Evolutionary conservation across 2,888 invertebrate species (phyloP), one percentile per base, ranked within the genome.

Genomic region (Fragum fragum): DNA sequence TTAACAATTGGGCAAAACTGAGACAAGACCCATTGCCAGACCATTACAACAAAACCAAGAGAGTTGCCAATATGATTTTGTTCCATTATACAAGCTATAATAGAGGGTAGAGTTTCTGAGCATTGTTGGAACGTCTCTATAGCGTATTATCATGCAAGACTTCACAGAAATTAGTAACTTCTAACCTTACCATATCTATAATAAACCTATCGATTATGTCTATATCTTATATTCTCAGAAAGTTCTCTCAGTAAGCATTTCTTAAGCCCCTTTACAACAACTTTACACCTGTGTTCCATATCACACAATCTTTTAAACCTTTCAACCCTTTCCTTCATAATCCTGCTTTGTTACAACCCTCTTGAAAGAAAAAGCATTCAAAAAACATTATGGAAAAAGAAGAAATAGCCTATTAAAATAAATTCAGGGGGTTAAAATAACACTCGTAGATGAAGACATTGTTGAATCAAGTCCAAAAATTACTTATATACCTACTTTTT

Each of bases 111-210:
- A n/a, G 26, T 66, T 66, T 66, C 66, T 23, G 42, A 66, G 36
- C 21, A 66, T 42, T 66, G 66, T 66, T 66, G 36, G n/a, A 39
- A 36, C 36, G 63, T 32, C 63, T 63, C 28, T 63, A 63, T 63
- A 32, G 63, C 36, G 36, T 63, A 63, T 66, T 39, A 66, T 66
- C 66, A 66, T 66, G 66, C 66, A 66, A 66, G 66, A 66, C 66
- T 66, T 66, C 66, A 66, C 66, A 66, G 66, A 66, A 42, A 66
- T 66, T 66, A 42, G 66, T 42, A 66, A 23, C 42, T 66, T 39
- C 66, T 39, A 66, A 42, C 39, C 23, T 26, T 66, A 21, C 66
- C 11, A 66, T 39, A 66, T 21, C 66, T 66, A 66, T 66, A 66
- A 66, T 66, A 66, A 63, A 42, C 66, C 42, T 42, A 66, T 66